Evolutionary conservation across 1,140 invertebrate genomes (phyloP), one percentile per base, ranked within the genome.

Genomic region (Scaptodrosophila lebanonensis): DNA sequence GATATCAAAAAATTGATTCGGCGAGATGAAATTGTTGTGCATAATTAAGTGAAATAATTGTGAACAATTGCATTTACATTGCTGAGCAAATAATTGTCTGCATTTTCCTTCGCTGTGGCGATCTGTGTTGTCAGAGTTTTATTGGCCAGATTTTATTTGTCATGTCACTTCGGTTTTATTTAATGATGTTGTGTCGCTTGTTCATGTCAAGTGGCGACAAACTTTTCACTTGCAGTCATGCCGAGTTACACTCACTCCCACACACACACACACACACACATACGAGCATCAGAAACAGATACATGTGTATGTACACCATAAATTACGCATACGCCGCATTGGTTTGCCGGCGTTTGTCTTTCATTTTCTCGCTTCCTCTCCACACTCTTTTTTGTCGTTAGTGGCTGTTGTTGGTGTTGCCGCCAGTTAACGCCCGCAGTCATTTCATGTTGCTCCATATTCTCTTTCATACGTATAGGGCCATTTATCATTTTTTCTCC

Each of bases 311-410:
- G 49, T 39, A 22, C 54, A 57, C 60, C 73, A 77, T 77, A 73
- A 79, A 77, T 77, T 73, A 77, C 75, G 73, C 66, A 77, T 77
- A 79, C 73, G 73, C 75, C 75, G 75, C 73, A 68, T 73, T 61
- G 73, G 44, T 56, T 59, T 40, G 69, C 48, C 56, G 44, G 38
- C 32, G 13, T 45, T 22, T 38, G 22, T 17, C 5, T 50, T 25
- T 39, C 27, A 20, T 49, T 36, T 32, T 11, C 11, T 42, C 1
- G 39, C 0, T 30, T 3, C 11, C 22, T 47, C 16, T 9, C 29
- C 17, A 7, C 12, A 11, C n/a, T 8, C 2, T 16, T 47, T 36
- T 43, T 30, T 64, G 38, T 40, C 12, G 36, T 2, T 12, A 25
- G 22, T 25, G 22, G n/a, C 12, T 30, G 22, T 29, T 22, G 5